Evolutionary conservation across 2,888 invertebrate species (phyloP).

Genomic region (Ceriagrion tenellum): DNA sequence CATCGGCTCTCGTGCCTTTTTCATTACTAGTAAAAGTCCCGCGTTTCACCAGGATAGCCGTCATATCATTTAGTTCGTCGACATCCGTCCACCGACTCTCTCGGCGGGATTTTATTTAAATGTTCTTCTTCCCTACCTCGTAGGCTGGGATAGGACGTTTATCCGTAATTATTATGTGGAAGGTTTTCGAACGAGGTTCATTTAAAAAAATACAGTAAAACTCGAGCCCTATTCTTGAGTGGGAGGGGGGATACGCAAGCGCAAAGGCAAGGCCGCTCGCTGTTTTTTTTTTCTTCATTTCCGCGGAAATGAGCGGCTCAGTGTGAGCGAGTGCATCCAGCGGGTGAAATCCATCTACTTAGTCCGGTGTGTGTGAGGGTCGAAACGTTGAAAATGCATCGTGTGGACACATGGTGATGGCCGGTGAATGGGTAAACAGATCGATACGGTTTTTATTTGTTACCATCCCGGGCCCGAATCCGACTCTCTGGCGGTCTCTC

Average conservation of each 20-base stretch:
- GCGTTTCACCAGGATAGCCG: not conserved
- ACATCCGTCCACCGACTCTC: not conserved
- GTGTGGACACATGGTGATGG: not conserved
- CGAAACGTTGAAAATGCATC: conserved; percentile 1
- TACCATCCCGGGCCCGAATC: not conserved
- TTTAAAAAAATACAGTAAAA: not conserved
- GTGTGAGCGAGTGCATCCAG: not conserved
- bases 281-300: not conserved
- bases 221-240: not conserved
- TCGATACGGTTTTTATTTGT: conserved; percentile 5
- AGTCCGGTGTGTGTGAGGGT: not conserved
- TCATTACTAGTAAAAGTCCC: not conserved
- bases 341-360: not conserved
- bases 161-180: not conserved
- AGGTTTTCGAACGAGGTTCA: not conserved
- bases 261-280: no score
- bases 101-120: not conserved
- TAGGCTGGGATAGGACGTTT: not conserved
- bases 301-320: not conserved
- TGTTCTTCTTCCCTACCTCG: not conserved
- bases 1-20: not conserved
- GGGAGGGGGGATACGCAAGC: no score
- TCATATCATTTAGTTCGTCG: not conserved
- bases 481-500: not conserved
- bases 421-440: not conserved